Conservation (phyloP, 92 coral and sea anemone genomes). For the Zoanthus gigantus region DNA sequence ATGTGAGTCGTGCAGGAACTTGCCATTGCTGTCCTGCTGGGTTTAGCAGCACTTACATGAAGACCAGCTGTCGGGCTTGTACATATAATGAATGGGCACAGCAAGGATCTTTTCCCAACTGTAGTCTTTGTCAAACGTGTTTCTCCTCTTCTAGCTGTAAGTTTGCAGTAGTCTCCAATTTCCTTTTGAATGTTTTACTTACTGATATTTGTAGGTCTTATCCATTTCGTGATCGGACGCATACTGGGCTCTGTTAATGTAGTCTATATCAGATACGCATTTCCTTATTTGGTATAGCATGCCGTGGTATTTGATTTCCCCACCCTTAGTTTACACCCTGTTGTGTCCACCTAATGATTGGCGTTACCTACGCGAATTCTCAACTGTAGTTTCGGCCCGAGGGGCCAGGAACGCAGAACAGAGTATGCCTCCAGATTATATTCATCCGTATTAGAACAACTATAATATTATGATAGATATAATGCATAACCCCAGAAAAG, state of each 20-base stretch:
- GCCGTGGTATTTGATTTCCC: not conserved
- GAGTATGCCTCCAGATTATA: too few species aligned
- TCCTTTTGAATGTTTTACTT: not conserved
- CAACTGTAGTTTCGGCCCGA: too few species aligned
- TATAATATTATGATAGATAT: too few species aligned
- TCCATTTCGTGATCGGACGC: not conserved
- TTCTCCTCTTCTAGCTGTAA: conserved; percentile 78
- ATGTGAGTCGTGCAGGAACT: conserved; percentile 81
- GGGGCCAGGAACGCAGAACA: too few species aligned
- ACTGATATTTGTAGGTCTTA: not conserved
- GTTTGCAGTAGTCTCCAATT: conserved; percentile 28
- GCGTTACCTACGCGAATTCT: too few species aligned
- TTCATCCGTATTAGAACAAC: too few species aligned
- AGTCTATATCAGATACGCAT: too few species aligned
- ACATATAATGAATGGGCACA: conserved; percentile 80
- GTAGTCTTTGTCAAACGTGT: conserved; percentile 89
- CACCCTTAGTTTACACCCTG: not conserved
- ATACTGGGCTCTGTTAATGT: not conserved
- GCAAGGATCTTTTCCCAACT: conserved; percentile 85
- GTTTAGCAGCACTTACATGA: conserved; percentile 87
- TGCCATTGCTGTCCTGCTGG: conserved; percentile 95
- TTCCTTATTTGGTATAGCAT: too few species aligned
- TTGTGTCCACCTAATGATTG: too few species aligned
- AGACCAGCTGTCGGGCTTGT: conserved; percentile 89
- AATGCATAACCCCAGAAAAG: too few species aligned